A percentile compares a stretch with the other conserved stretches of the same genome.
Evolutionary conservation across 2,797 vertebrate species (phyloP).

Genomic region (Valencia hispanica): DNA sequence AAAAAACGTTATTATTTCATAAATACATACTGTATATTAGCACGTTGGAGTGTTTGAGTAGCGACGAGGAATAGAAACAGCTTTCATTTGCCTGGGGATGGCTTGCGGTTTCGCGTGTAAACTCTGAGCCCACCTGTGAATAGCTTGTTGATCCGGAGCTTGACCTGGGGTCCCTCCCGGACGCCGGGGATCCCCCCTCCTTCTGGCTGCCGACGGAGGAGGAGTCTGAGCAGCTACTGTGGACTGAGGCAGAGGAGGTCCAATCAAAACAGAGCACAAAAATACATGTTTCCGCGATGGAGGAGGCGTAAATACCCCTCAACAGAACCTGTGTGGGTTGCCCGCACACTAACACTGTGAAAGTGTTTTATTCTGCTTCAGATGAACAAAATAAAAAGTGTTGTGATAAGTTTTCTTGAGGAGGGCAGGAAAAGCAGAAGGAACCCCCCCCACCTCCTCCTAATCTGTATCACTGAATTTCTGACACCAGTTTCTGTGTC

Average conservation of each 20-base stretch:
- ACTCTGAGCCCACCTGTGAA: constrained; percentile 67
- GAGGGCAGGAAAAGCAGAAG: too few species aligned
- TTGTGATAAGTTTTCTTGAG: too few species aligned
- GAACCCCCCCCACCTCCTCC: constrained; percentile 8
- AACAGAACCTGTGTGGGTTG: too few species aligned
- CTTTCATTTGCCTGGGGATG: not conserved
- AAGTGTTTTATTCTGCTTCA: too few species aligned
- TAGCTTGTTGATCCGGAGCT: constrained; percentile 68
- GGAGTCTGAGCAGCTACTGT: constrained; percentile 86
- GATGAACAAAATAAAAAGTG: too few species aligned
- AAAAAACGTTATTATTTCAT: constrained; percentile 17
- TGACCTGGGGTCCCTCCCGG: constrained; percentile 75
- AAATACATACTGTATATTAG: constrained; percentile 23
- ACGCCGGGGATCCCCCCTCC: constrained; percentile 81
- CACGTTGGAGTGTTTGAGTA: not conserved
- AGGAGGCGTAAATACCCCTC: too few species aligned
- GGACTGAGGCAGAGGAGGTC: constrained; percentile 62
- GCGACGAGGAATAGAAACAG: not conserved
- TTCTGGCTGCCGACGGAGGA: constrained; percentile 84
- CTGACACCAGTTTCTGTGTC: constrained; percentile 53
- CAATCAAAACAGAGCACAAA: constrained; percentile 4
- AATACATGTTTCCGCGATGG: not conserved
- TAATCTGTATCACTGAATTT: constrained; percentile 62
- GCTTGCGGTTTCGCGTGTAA: not conserved
- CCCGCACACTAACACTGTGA: too few species aligned